A percentile compares a stretch with the other conserved stretches of the same genome.
Evolutionary conservation across 2,888 invertebrate species (phyloP).

Genomic region (Macroteleia sp.): DNA sequence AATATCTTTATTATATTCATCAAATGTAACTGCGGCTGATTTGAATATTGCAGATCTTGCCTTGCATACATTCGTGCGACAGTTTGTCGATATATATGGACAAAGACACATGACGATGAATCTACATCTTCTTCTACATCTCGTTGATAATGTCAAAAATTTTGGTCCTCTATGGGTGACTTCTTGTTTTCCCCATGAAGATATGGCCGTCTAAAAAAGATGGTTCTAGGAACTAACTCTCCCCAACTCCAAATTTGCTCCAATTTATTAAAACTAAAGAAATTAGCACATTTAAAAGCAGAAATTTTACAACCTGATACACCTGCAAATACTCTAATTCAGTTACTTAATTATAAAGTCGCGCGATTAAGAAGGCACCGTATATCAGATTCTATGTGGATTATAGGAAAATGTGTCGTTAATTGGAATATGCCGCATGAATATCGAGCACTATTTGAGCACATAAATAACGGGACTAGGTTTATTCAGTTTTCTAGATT

Average conservation of each 20-base stretch:
- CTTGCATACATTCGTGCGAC: neutral
- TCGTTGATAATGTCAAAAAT: neutral
- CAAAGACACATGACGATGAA: neutral
- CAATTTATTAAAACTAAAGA: no score
- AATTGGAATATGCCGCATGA: no score
- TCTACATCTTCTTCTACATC: neutral
- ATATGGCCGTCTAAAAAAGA: neutral
- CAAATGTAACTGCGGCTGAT: neutral
- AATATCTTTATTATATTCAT: neutral
- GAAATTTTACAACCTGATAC: no score
- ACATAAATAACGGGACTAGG: no score
- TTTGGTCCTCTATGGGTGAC: constrained; percentile 5
- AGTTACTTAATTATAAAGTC: no score
- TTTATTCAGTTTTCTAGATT: no score
- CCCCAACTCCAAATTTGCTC: neutral
- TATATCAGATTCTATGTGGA: no score
- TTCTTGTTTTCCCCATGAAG: neutral
- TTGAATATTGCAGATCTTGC: neutral
- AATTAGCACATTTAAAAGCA: no score
- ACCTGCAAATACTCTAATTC: no score
- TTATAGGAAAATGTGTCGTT: no score
- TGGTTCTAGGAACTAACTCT: neutral
- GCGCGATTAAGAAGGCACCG: no score
- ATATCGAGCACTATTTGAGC: no score
- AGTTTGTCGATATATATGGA: neutral